Base-by-base conservation (phyloP, 2,888 invertebrate species). In the Subacronicta megacephala region DNA sequence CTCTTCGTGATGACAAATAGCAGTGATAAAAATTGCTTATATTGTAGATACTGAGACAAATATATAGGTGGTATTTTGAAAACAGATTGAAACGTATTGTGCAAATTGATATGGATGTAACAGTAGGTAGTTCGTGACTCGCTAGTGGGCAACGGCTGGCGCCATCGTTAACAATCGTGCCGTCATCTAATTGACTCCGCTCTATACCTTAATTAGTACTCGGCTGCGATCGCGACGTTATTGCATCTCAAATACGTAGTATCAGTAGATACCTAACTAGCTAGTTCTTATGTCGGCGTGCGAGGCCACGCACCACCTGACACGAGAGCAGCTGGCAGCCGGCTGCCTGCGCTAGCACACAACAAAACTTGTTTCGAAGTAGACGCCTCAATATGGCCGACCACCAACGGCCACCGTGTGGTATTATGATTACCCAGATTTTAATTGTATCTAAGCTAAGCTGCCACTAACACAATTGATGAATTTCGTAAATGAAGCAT, bases 231-330 rank as follows among this genome's bases (percentile, higher is more conserved):
- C 72, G 75, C 69, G 60, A 37, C 62, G 53, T 70, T 68, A 69
- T 69, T 65, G 51, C 63, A 69, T 58, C 71, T 70, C 56, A 54
- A 52, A 59, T 40, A 41, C 56, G 51, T 58, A 47, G 46, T 55
- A 51, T 52, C 64, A 57, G 53, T 65, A 65, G 51, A 50, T 67
- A 68, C 59, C 62, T 75, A 55, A 55, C 55, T 67, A 75, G 78
- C 44, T 64, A 77, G 78, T 78, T 78, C 78, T 83, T 84, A 83
- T 81, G 82, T 83, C 75, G 81, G 78, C 80, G 83, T 71, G 80
- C 88, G 85, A 89, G 88, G 89, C 87, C 88, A 84, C 89, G 80
- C 82, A 89, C 89, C 93, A 93, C 91, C 92, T 92, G 93, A 93
- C 90, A 84, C 81, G 81, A 86, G 81, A 85, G 84, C 92, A 92